phyloP scores from a whole-genome alignment of 1,140 invertebrate species.

The Bilobella aurantiaca region DNA sequence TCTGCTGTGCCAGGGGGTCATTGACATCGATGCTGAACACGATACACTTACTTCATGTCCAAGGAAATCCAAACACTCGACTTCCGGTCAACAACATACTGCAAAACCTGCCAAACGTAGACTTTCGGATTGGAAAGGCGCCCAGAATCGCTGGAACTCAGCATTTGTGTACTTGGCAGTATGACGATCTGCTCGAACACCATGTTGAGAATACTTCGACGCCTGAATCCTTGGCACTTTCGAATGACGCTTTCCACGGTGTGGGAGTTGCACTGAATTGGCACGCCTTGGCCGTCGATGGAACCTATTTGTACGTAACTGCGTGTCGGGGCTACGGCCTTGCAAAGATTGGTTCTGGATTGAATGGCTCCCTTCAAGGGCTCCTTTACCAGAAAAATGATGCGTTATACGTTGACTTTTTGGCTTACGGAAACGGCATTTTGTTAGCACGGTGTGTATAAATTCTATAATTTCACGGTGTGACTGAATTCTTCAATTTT shows the following conservation, averaged over 20 bases:
- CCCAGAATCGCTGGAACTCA: constrained; percentile 37
- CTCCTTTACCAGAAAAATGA: constrained; percentile 39
- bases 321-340: constrained; percentile 39
- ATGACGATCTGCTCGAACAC: constrained; percentile 36
- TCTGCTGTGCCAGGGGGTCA: constrained; percentile 35
- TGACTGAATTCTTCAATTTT: no score
- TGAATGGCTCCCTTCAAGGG: constrained; percentile 40
- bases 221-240: neutral
- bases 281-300: constrained; percentile 39
- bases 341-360: constrained; percentile 40
- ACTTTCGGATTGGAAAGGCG: constrained; percentile 37
- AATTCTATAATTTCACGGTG: no score
- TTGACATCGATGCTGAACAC: constrained; percentile 41
- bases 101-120: constrained; percentile 33
- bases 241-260: neutral
- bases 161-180: constrained; percentile 40
- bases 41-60: constrained; percentile 38
- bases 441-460: constrained; percentile 35
- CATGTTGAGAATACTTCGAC: neutral
- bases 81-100: constrained; percentile 38
- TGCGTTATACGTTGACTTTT: constrained; percentile 35
- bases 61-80: constrained; percentile 31
- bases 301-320: constrained; percentile 39
- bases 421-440: constrained; percentile 32
- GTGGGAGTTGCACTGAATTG: constrained; percentile 13